Conservation (phyloP, 2,797 vertebrate genomes). For the Girardinus metallicus region DNA sequence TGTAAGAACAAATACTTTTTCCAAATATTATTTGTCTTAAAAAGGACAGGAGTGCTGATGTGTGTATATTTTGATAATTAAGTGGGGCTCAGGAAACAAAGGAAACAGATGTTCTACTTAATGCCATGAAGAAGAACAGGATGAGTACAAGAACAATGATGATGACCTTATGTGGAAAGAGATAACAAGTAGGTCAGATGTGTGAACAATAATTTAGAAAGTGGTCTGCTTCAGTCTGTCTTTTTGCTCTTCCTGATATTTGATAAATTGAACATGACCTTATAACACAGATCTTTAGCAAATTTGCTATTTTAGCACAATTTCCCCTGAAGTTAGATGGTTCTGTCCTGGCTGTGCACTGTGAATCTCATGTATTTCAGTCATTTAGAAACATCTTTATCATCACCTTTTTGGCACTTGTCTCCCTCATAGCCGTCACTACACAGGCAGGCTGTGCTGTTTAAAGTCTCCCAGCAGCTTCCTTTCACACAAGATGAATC, state of each 20-base stretch:
- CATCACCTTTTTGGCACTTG: constrained; percentile 71
- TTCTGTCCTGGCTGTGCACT: background rate
- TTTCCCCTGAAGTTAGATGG: background rate
- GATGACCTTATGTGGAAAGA: background rate
- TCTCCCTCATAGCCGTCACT: constrained; percentile 67
- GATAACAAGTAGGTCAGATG: background rate
- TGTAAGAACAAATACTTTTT: background rate
- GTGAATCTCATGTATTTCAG: background rate
- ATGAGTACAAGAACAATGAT: background rate
- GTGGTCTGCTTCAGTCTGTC: background rate
- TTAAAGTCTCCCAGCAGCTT: constrained; percentile 72
- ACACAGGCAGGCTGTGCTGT: constrained; percentile 74
- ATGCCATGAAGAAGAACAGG: constrained; percentile 2
- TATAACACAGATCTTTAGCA: background rate
- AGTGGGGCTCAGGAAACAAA: constrained; percentile 46
- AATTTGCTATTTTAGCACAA: background rate
- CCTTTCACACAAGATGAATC: constrained; percentile 58
- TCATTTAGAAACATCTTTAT: background rate
- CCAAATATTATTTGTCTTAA: background rate
- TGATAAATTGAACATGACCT: background rate
- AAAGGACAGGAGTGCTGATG: constrained; percentile 22
- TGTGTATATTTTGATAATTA: background rate
- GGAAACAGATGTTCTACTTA: constrained; percentile 54
- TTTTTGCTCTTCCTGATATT: constrained; percentile 10
- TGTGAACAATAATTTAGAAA: background rate